phyloP scores from a whole-genome alignment of 2,888 invertebrate species.

The Zaprionus obscuricornis region DNA sequence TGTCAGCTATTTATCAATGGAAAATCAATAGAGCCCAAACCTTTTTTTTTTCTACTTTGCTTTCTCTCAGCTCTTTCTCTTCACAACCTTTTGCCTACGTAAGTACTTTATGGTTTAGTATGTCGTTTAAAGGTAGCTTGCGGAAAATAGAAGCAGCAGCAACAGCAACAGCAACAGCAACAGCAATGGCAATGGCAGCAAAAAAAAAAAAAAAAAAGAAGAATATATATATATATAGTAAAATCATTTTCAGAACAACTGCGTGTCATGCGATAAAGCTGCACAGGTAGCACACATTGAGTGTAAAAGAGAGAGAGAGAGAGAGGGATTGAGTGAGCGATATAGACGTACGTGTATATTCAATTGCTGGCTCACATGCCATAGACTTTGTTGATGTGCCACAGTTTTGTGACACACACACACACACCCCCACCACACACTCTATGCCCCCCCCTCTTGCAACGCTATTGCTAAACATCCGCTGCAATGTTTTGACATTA shows the following conservation, averaged over 20 bases:
- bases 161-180: too few species aligned
- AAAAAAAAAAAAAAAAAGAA: constrained; percentile 1
- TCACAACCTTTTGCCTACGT: too few species aligned
- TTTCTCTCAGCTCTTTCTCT: too few species aligned
- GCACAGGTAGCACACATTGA: constrained; percentile 48
- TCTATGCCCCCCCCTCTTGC: constrained; percentile 6
- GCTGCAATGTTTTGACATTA: constrained; percentile 68
- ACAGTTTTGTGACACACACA: neutral
- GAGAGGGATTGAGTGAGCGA: too few species aligned
- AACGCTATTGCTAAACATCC: constrained; percentile 54
- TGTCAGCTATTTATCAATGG: constrained; percentile 71
- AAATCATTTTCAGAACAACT: constrained; percentile 57
- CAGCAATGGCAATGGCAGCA: too few species aligned
- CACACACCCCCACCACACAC: neutral
- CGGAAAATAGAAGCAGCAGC: too few species aligned
- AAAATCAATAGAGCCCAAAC: constrained; percentile 65
- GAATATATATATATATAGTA: constrained; percentile 11
- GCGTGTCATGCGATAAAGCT: constrained; percentile 69
- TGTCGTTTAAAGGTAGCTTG: constrained; percentile 36
- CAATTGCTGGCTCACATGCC: constrained; percentile 42
- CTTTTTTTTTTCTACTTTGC: constrained; percentile 23
- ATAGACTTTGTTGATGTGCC: constrained; percentile 24
- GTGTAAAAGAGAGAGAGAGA: too few species aligned
- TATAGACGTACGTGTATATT: constrained; percentile 12
- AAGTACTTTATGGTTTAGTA: constrained; percentile 58